Conservation (phyloP, 1,140 invertebrate genomes). For the Archivesica marissinica region DNA sequence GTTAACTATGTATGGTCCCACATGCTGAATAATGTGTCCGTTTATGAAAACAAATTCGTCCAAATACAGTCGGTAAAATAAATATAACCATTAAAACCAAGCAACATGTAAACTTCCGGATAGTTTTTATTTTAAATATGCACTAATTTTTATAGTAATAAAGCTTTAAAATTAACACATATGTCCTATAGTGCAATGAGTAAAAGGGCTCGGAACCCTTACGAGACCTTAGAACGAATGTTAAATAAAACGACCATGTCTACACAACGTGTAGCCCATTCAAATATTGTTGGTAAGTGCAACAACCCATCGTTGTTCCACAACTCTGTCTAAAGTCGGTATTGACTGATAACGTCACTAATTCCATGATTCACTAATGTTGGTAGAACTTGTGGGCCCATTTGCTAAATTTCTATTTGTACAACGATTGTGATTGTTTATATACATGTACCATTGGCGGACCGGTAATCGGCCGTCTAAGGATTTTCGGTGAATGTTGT, state of each 20-base stretch:
- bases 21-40: not conserved
- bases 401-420: too few relatives aligned
- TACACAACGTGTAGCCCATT: slow-evolving; percentile 55
- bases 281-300: slow-evolving; percentile 54
- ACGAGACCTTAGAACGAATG: slow-evolving; percentile 59
- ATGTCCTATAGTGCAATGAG: slow-evolving; percentile 56
- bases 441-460: too few relatives aligned
- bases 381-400: too few relatives aligned
- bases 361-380: too few relatives aligned
- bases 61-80: slow-evolving; percentile 25
- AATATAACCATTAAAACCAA: slow-evolving; percentile 29
- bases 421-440: too few relatives aligned
- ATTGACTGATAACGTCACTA: too few relatives aligned
- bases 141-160: not conserved
- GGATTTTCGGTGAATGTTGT: too few relatives aligned
- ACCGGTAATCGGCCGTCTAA: too few relatives aligned
- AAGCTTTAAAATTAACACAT: not conserved
- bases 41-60: slow-evolving; percentile 19
- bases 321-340: too few relatives aligned
- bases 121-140: slow-evolving; percentile 24
- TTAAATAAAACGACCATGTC: slow-evolving; percentile 57
- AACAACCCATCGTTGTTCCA: too few relatives aligned
- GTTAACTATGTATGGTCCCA: too few relatives aligned
- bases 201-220: slow-evolving; percentile 36
- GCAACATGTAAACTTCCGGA: slow-evolving; percentile 64